Percentiles rank a stretch among this genome's conserved stretches.
Evolutionary conservation across 2,113 vertebrate species (phyloP).

Genomic region (Istiophorus platypterus): DNA sequence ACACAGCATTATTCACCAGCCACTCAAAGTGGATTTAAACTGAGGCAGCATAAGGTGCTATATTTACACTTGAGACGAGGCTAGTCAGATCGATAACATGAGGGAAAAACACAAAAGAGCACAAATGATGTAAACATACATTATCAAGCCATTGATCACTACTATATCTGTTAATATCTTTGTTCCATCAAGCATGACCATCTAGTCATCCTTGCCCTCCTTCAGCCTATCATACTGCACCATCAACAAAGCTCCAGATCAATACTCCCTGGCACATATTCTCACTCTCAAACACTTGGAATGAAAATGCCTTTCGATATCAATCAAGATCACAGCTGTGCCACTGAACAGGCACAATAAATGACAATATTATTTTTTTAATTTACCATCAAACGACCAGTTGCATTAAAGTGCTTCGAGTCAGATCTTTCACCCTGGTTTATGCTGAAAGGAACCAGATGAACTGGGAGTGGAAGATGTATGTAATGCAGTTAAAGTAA

Average conservation of each 20-base stretch:
- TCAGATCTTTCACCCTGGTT: conserved; percentile 64
- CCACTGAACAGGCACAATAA: conserved; percentile 62
- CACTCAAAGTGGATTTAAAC: conserved; percentile 28
- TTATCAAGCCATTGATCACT: conserved; percentile 59
- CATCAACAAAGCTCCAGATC: conserved; percentile 72
- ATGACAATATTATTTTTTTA: conserved; percentile 56
- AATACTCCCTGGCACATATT: conserved; percentile 73
- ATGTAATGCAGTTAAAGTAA: conserved; percentile 83
- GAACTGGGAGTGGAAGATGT: conserved; percentile 72
- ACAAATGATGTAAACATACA: conserved; percentile 50
- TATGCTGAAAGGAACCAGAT: conserved; percentile 78
- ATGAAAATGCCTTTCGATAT: conserved; percentile 75
- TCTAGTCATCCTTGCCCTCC: conserved; percentile 53
- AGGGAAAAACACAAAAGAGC: conserved; percentile 19
- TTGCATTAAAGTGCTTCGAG: conserved; percentile 33
- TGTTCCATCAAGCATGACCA: conserved; percentile 65
- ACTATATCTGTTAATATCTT: conserved; percentile 64
- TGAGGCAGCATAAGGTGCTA: conserved; percentile 10
- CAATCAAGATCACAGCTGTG: conserved; percentile 65
- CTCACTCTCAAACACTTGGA: conserved; percentile 68
- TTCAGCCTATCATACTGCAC: conserved; percentile 58
- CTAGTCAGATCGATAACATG: neutral
- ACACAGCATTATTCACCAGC: conserved; percentile 6
- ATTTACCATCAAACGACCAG: conserved; percentile 57
- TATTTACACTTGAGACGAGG: conserved; percentile 27